These are phyloP conservation scores for Pangasius djambal DNA, from an alignment of 2,797 vertebrate genomes.

Conservation along the genomic window DNA sequence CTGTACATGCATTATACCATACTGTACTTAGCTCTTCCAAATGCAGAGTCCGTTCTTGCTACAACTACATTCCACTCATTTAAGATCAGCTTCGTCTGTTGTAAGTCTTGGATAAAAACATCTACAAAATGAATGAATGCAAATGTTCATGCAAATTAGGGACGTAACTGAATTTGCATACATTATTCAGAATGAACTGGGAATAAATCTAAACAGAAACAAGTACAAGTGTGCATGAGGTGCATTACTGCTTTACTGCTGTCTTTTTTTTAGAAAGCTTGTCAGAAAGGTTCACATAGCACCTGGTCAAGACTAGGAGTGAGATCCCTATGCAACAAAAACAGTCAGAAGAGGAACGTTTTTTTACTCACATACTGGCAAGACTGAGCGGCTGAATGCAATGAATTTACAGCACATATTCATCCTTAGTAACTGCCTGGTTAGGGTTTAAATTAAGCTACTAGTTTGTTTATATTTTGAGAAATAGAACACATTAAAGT, in stretches of 20 bases:
- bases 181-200: neutral
- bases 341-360: neutral
- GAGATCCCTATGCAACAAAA: neutral
- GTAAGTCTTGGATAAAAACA: neutral
- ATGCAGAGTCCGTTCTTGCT: neutral
- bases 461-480: neutral
- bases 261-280: neutral
- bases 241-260: neutral
- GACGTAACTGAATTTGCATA: neutral
- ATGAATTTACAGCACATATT: neutral
- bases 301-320: neutral
- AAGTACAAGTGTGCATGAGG: neutral
- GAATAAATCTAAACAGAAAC: neutral
- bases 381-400: no score
- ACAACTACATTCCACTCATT: neutral
- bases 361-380: neutral
- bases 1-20: constrained; percentile 5
- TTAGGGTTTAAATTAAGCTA: neutral
- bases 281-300: neutral
- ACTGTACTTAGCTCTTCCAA: neutral
- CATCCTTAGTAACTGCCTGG: neutral
- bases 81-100: neutral
- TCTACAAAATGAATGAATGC: neutral
- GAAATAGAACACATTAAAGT: neutral
- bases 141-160: neutral